A percentile compares a stretch with the other conserved stretches of the same genome.
Evolutionary conservation across 2,888 invertebrate genomes (phyloP).

Genomic region (Hirtodrosophila trivittata): DNA sequence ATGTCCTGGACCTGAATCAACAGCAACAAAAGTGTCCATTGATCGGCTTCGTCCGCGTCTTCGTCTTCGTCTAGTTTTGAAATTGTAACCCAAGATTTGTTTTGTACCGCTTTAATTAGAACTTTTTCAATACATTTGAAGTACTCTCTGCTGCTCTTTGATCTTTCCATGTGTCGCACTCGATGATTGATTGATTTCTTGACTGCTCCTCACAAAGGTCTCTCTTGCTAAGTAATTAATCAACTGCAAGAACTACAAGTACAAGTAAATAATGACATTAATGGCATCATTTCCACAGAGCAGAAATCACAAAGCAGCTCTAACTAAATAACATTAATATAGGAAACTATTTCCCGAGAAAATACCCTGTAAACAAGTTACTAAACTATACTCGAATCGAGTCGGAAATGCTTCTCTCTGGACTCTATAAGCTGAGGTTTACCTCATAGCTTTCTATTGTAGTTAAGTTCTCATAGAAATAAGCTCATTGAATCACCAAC

Average conservation of each 20-base stretch:
- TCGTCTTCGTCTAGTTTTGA: no score
- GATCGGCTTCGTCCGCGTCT: constrained; percentile 18
- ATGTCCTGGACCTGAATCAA: constrained; percentile 40
- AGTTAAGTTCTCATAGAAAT: no score
- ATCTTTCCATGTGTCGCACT: constrained; percentile 52
- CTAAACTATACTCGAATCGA: no score
- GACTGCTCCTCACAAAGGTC: constrained; percentile 10
- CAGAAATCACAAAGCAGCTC: no score
- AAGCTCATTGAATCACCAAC: no score
- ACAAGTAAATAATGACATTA: constrained; percentile 68
- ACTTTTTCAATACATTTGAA: constrained; percentile 47
- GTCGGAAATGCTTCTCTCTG: no score
- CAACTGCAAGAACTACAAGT: constrained; percentile 51
- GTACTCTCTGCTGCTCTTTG: constrained; percentile 65
- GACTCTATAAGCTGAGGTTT: no score
- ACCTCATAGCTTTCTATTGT: no score
- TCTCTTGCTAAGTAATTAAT: constrained; percentile 67
- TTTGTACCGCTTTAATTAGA: constrained; percentile 64
- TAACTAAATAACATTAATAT: no score
- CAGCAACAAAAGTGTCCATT: constrained; percentile 22
- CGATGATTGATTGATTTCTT: constrained; percentile 65
- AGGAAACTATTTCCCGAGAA: no score
- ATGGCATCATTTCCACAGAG: constrained; percentile 38
- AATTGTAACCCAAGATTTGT: constrained; percentile 53
- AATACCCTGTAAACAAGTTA: no score